Percentiles rank a stretch among this genome's conserved stretches.
phyloP scores from a whole-genome alignment of 2,113 vertebrate species.

The Ptychochromis oligacanthus region DNA sequence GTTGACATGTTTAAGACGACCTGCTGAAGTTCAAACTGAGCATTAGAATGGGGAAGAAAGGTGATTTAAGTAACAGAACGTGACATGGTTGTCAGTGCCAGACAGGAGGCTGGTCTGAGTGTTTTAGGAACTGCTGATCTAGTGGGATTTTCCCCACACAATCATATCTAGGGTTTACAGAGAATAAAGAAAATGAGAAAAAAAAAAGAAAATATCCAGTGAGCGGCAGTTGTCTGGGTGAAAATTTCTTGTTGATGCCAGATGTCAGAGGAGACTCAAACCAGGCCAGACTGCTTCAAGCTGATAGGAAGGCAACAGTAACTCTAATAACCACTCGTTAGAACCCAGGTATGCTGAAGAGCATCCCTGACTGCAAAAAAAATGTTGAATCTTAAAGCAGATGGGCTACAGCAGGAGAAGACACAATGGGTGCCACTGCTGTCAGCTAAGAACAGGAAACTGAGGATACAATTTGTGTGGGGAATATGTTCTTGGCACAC shows the following conservation, averaged over 20 bases:
- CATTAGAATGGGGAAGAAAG: not conserved
- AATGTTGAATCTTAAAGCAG: not conserved
- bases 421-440: too few species aligned
- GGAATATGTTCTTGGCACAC: not conserved
- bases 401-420: too few species aligned
- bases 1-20: not conserved
- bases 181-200: not conserved
- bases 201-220: not conserved
- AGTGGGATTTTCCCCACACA: not conserved
- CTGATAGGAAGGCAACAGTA: not conserved
- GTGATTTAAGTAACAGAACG: not conserved
- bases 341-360: not conserved
- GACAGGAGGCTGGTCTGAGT: not conserved
- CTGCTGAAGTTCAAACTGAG: not conserved
- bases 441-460: too few species aligned
- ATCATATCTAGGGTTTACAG: not conserved
- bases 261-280: not conserved
- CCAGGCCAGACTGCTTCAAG: not conserved
- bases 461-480: not conserved
- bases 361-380: not conserved
- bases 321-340: not conserved
- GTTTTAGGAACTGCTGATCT: not conserved
- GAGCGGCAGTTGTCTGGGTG: not conserved
- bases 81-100: not conserved
- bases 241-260: not conserved